Percentiles rank a stretch among this genome's conserved stretches.
Conservation (phyloP, 2,113 vertebrate species). For the Felis chaus region DNA sequence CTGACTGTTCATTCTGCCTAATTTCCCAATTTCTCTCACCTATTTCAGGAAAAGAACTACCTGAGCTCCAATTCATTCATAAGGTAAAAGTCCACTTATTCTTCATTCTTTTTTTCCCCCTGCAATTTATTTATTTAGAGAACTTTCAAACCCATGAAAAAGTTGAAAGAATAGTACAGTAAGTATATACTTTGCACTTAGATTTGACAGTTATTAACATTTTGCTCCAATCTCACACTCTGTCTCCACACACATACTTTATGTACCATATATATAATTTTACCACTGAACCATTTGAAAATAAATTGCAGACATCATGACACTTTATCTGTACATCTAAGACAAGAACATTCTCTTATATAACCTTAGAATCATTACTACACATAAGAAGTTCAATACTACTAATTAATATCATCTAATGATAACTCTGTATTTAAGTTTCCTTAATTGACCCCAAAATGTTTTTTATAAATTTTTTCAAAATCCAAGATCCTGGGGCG, state of each 20-base stretch:
- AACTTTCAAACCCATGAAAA: background rate
- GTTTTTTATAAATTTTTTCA: background rate
- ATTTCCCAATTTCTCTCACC: background rate
- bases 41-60: background rate
- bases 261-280: background rate
- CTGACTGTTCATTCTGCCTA: background rate
- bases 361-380: background rate
- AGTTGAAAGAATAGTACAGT: background rate
- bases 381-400: background rate
- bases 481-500: background rate
- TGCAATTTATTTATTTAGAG: background rate
- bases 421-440: background rate
- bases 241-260: background rate
- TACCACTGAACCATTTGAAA: background rate
- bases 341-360: background rate
- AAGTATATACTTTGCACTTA: background rate
- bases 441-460: background rate
- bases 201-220: background rate
- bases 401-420: background rate
- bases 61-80: background rate
- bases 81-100: background rate
- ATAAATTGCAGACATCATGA: background rate
- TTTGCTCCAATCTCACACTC: background rate
- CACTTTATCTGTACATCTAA: background rate
- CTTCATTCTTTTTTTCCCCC: background rate